Conservation (phyloP, 2,888 invertebrate species). For the Crossocerus cetratus region DNA sequence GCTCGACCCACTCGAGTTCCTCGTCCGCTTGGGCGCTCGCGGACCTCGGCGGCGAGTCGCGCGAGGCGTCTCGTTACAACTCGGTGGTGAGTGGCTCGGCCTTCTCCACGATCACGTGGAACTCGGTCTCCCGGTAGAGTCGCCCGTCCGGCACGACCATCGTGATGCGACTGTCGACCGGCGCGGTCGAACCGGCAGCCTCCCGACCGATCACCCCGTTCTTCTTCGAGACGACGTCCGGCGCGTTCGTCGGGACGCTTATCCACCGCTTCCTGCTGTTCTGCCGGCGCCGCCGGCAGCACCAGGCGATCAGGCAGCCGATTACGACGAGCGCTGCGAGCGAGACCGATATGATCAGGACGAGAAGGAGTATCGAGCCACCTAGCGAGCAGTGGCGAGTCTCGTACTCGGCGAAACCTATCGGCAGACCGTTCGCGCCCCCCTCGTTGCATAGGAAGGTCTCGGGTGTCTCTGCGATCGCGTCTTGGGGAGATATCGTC, state of each 20-base stretch:
- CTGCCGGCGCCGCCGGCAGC: constrained; percentile 72
- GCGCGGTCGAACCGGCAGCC: constrained; percentile 48
- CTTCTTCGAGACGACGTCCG: constrained; percentile 75
- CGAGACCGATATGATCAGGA: constrained; percentile 58
- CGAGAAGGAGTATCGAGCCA: constrained; percentile 66
- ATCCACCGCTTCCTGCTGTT: constrained; percentile 74
- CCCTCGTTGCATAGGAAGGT: constrained; percentile 69
- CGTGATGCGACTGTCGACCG: constrained; percentile 73
- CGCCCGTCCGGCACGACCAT: constrained; percentile 89
- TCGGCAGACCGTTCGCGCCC: constrained; percentile 37
- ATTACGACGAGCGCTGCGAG: constrained; percentile 53
- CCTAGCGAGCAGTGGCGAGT: constrained; percentile 65
- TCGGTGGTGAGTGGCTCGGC: constrained; percentile 90
- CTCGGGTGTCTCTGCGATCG: constrained; percentile 66
- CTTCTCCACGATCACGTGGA: constrained; percentile 91
- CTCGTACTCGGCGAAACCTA: constrained; percentile 69
- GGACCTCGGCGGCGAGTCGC: constrained; percentile 57
- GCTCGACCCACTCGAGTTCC: constrained; percentile 49
- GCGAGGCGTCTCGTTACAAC: constrained; percentile 78
- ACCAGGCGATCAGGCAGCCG: constrained; percentile 64
- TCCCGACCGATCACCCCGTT: constrained; percentile 79
- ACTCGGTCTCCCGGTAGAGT: constrained; percentile 90
- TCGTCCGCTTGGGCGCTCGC: constrained; percentile 40
- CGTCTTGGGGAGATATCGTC: constrained; percentile 54
- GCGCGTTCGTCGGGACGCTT: constrained; percentile 72